These are phyloP conservation scores for Channallabes apus DNA, from an alignment of 2,797 vertebrate genomes.

Conservation along the genomic window DNA sequence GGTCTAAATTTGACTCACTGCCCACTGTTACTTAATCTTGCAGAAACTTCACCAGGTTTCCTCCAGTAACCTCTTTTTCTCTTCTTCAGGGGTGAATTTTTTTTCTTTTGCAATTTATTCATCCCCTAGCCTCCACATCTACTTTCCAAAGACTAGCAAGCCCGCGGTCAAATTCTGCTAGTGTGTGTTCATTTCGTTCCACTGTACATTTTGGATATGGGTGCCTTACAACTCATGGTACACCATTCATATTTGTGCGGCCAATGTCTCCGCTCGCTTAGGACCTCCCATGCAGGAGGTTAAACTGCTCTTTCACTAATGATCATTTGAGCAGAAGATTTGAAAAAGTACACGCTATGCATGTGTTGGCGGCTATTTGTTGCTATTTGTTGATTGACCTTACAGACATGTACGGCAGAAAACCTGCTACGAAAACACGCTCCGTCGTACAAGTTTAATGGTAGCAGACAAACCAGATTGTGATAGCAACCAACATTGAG, in stretches of 20 bases:
- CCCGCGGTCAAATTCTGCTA: neutral
- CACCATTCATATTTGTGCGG: neutral
- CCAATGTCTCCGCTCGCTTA: neutral
- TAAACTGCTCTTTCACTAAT: neutral
- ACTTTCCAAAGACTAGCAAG: neutral
- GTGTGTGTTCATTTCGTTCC: neutral
- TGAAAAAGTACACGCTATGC: neutral
- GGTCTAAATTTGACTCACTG: too few relatives aligned
- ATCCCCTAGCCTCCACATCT: neutral
- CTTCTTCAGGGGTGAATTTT: too few relatives aligned
- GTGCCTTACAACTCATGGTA: neutral
- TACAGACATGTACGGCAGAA: neutral
- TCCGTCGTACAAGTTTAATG: neutral
- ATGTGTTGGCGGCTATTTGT: neutral
- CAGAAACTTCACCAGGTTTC: neutral
- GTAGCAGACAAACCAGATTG: neutral
- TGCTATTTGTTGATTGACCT: neutral
- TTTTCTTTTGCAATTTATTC: neutral
- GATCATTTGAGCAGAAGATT: neutral
- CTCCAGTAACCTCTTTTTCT: too few relatives aligned
- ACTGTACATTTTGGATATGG: neutral
- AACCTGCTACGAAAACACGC: neutral
- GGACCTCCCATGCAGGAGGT: neutral
- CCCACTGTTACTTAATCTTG: too few relatives aligned
- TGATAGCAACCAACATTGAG: neutral